Evolutionary conservation across 2,888 invertebrate species (phyloP), one percentile per base, ranked within the genome.

Genomic region (Temnothorax unifasciatus): DNA sequence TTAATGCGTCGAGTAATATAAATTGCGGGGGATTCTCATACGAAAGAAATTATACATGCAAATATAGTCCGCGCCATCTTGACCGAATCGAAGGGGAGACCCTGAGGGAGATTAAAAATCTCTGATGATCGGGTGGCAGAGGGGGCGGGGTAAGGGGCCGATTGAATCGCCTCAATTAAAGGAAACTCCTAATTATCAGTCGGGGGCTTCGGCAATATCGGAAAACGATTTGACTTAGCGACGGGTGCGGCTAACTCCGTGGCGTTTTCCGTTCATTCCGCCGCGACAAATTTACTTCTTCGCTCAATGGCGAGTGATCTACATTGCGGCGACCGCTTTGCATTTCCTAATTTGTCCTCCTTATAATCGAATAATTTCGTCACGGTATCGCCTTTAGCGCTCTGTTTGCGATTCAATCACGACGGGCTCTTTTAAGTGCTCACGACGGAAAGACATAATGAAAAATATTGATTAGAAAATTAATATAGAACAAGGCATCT

Each of bases 181-280:
- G 91, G 92, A 92, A 92, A 92, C 90, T 93, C 90, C 92, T 94
- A 94, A 94, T 94, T 93, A 93, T 92, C 91, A 92, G 87, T 87
- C 85, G 86, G 84, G 83, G 77, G 79, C 66, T 52, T 84, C 87
- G 87, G 85, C 91, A 88, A 92, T 93, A 94, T 94, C 87, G 93
- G 92, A 92, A 93, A 94, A 93, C 93, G 92, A 93, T 93, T 94
- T 90, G 89, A 92, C 91, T 91, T 90, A 89, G 90, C 91, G 89
- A 82, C 85, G 86, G 79, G 61, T 69, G 68, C 83, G 85, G 83
- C 79, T 71, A 81, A 71, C 79, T 81, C 59, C 13, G 83, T 79
- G 86, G 82, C 38, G 82, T 84, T 84, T 86, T 44, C 71, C 66
- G 64, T 66, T 76, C 74, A 54, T 85, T 85, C 57, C 84, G 29